Percentiles rank a stretch among this genome's conserved stretches.
Conservation (phyloP, 2,888 invertebrate genomes). For the Amblyteles armatorius region DNA sequence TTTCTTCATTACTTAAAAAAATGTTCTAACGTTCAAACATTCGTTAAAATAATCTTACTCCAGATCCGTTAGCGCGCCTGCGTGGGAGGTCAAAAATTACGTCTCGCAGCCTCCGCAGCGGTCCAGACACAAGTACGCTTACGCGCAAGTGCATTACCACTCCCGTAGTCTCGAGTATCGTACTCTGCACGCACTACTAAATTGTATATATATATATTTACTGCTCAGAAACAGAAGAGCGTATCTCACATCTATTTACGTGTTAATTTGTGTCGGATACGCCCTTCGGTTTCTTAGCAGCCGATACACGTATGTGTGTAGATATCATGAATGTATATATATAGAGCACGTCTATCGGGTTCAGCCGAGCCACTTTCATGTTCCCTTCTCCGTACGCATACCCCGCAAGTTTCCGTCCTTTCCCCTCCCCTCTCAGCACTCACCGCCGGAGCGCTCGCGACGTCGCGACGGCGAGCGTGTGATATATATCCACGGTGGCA, state of each 20-base stretch:
- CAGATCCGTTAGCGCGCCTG: background rate
- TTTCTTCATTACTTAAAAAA: background rate
- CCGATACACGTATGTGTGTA: background rate
- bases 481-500: conserved; percentile 50
- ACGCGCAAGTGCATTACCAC: background rate
- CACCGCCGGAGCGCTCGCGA: conserved; percentile 16
- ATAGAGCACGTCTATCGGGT: background rate
- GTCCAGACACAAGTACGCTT: background rate
- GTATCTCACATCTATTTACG: too few species aligned
- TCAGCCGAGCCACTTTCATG: conserved; percentile 26
- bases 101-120: conserved; percentile 3
- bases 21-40: background rate
- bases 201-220: background rate
- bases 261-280: too few species aligned
- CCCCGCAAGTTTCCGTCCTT: conserved; percentile 20
- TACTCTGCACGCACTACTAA: conserved; percentile 3
- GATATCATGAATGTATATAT: background rate
- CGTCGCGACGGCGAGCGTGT: conserved; percentile 45
- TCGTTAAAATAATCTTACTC: background rate
- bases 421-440: background rate
- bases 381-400: conserved; percentile 33
- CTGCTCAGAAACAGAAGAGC: too few species aligned
- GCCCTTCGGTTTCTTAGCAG: too few species aligned
- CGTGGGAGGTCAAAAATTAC: conserved; percentile 12
- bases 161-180: background rate